Evolutionary conservation across 2,888 invertebrate species (phyloP).

Genomic region (Cryptus armator): DNA sequence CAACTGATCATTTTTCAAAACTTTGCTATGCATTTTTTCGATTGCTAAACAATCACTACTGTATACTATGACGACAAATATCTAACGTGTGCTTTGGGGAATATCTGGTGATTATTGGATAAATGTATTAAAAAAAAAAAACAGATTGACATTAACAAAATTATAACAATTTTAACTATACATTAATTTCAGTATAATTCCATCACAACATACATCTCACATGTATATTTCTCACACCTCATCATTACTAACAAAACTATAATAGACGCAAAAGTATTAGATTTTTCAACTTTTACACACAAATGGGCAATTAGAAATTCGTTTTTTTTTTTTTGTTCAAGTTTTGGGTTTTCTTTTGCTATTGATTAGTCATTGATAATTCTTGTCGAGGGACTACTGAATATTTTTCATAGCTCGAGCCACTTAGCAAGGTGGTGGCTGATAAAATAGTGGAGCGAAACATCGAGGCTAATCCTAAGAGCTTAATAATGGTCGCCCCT

Average conservation of each 20-base stretch:
- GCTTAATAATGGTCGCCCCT: slow-evolving; percentile 68
- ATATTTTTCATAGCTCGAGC: slow-evolving; percentile 58
- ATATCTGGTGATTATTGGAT: slow-evolving; percentile 80
- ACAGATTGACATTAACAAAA: background rate
- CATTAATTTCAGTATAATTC: slow-evolving; percentile 1
- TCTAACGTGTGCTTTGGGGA: slow-evolving; percentile 79
- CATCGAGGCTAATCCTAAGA: slow-evolving; percentile 72
- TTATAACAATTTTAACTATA: slow-evolving; percentile 9
- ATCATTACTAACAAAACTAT: slow-evolving; percentile 31
- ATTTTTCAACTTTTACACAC: slow-evolving; percentile 35
- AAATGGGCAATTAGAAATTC: slow-evolving; percentile 23
- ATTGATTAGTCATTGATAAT: slow-evolving; percentile 29
- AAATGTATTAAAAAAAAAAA: slow-evolving; percentile 25
- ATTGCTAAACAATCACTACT: slow-evolving; percentile 28
- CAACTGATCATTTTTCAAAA: slow-evolving; percentile 58
- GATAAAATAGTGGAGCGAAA: slow-evolving; percentile 75
- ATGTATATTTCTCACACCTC: slow-evolving; percentile 37
- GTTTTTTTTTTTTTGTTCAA: background rate
- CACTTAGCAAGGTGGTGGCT: slow-evolving; percentile 79
- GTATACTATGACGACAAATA: slow-evolving; percentile 69
- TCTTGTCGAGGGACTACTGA: slow-evolving; percentile 62
- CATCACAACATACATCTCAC: slow-evolving; percentile 14
- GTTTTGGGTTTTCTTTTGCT: background rate
- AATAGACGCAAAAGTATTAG: slow-evolving; percentile 3
- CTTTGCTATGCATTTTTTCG: background rate